Percentiles rank a stretch among this genome's conserved stretches.
These are phyloP conservation scores for Pseudolycoriella hygida DNA, from an alignment of 2,888 invertebrate genomes.

Conservation along the genomic window DNA sequence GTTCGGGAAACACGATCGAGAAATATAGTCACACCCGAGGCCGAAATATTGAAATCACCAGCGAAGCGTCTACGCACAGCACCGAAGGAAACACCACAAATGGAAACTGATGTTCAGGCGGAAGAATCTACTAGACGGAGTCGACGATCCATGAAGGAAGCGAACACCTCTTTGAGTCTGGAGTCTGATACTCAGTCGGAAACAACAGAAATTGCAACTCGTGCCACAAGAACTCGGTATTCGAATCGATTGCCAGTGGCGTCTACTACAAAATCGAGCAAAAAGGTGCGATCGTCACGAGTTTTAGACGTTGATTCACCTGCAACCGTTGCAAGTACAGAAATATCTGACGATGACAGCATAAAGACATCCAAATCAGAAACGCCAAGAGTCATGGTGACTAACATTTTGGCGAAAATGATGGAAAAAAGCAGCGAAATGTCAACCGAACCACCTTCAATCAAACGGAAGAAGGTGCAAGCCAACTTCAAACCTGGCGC, in stretches of 20 bases:
- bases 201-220: conserved; percentile 7
- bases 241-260: background rate
- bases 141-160: background rate
- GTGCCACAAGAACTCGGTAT: background rate
- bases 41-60: no score
- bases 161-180: background rate
- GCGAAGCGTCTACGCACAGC: no score
- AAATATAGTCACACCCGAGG: no score
- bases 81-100: no score
- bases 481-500: conserved; percentile 6
- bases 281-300: conserved; percentile 17
- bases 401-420: background rate
- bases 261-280: conserved; percentile 7
- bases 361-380: background rate
- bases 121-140: background rate
- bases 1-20: no score
- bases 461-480: background rate
- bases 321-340: background rate
- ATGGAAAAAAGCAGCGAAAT: conserved; percentile 2
- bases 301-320: conserved; percentile 12
- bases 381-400: background rate
- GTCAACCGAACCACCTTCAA: background rate
- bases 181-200: conserved; percentile 9
- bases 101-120: no score
- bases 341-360: conserved; percentile 4